Percentiles rank a stretch among this genome's conserved stretches.
Evolutionary conservation across 2,888 invertebrate species (phyloP).

Genomic region (Dryomyza anilis): DNA sequence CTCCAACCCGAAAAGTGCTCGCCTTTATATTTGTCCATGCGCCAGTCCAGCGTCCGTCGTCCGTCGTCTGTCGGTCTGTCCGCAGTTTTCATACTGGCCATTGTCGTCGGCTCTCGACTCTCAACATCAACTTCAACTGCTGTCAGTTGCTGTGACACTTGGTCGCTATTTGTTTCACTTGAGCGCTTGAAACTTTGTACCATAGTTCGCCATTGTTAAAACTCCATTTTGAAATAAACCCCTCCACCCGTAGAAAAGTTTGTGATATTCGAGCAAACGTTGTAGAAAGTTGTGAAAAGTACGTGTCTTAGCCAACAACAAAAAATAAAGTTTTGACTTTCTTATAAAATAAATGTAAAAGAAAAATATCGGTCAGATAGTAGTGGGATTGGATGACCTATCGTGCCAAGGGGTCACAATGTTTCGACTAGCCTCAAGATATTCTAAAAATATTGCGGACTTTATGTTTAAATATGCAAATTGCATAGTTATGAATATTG

Average conservation of each 20-base stretch:
- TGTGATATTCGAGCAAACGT: not conserved
- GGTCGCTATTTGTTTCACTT: slow-evolving; percentile 26
- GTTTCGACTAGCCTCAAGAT: not conserved
- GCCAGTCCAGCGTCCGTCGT: not conserved
- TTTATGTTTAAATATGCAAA: too few relatives aligned
- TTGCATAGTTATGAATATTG: too few relatives aligned
- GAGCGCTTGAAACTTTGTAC: slow-evolving; percentile 14
- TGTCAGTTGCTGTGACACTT: slow-evolving; percentile 25
- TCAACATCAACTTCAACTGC: slow-evolving; percentile 6
- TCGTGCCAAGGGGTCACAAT: not conserved
- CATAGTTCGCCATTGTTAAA: not conserved
- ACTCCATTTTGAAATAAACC: not conserved
- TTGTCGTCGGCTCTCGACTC: slow-evolving; percentile 6
- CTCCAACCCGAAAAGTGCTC: not conserved
- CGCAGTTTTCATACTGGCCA: not conserved
- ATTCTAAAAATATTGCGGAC: too few relatives aligned
- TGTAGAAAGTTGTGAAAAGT: not conserved
- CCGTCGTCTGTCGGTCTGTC: not conserved
- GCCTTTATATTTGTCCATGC: not conserved
- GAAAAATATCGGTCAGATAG: slow-evolving; percentile 1
- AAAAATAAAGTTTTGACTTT: not conserved
- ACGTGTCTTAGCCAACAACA: not conserved
- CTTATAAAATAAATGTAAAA: not conserved
- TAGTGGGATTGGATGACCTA: not conserved
- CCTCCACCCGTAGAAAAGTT: not conserved